phyloP scores from a whole-genome alignment of 2,888 invertebrate species.

The Lottia gigantea region DNA sequence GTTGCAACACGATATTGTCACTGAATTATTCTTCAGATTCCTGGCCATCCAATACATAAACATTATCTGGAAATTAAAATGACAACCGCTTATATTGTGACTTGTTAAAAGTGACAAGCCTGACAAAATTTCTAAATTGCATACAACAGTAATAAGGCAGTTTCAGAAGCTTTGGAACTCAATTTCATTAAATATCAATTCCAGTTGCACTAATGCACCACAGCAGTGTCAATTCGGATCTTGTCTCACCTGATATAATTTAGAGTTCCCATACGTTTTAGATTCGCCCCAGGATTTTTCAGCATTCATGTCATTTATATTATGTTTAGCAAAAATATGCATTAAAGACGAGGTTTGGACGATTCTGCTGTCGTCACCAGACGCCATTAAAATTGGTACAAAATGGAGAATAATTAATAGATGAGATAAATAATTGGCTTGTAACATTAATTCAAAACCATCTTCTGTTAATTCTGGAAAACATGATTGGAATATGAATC shows the following conservation, averaged over 20 bases:
- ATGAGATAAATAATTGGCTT: conserved; percentile 3
- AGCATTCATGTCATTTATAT: background rate
- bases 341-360: background rate
- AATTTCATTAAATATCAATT: no score
- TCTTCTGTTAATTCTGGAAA: conserved; percentile 1
- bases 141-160: no score
- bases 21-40: background rate
- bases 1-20: background rate
- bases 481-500: background rate
- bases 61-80: background rate
- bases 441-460: background rate
- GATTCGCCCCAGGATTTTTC: background rate
- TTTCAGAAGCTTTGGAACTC: no score
- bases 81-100: no score
- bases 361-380: background rate
- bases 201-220: no score
- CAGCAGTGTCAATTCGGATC: no score
- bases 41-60: background rate
- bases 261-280: background rate
- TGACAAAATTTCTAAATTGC: no score
- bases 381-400: background rate
- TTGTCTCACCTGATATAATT: background rate
- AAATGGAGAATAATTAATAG: background rate
- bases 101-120: no score
- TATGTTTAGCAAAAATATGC: background rate